Evolutionary conservation across 2,113 vertebrate genomes (phyloP), one percentile per base, ranked within the genome.

Genomic region (Turnix velox): DNA sequence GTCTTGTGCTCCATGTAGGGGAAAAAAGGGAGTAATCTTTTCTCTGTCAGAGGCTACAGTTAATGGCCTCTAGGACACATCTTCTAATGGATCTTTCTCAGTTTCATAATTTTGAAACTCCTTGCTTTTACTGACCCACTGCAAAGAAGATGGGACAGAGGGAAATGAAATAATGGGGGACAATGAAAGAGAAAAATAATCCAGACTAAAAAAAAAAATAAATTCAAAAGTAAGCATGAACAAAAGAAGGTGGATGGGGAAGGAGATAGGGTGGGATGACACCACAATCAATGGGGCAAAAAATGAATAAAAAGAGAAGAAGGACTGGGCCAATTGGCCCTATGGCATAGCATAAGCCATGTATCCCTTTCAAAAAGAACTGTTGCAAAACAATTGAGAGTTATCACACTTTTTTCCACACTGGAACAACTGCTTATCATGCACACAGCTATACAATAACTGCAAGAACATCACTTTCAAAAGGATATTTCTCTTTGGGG

Each of bases 231-330:
- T 57, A 89, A 85, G 31, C 4, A 20, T 25, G 7, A 61, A 77
- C 10, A 35, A 59, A 89, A 73, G 6, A 68, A 63, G 4, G 2
- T 2, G 3, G 3, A 8, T 59, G 10, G 14, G 43, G 43, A 89
- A 72, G 35, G n/a, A 63, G 8, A 0, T 24, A 6, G 2, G 10
- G 3, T 23, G 62, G 14, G 0, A 24, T 8, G 2, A 7, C 4
- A 18, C 7, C 35, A 61, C 12, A n/a, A 62, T 55, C 24, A 73
- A 2, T 40, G 45, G 10, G 14, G 17, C 1, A 73, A 72, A 85
- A 76, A 24, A 0, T 27, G 8, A 8, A 39, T n/a, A 39, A 54
- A 24, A 86, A 27, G 4, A 16, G 0, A 52, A 37, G 58, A 86
- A 74, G n/a, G 4, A 22, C 12, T 20, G 25, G 12, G 33, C 9